Base-by-base conservation (phyloP, 2,888 invertebrate genomes). In the Trisateles emortualis region DNA sequence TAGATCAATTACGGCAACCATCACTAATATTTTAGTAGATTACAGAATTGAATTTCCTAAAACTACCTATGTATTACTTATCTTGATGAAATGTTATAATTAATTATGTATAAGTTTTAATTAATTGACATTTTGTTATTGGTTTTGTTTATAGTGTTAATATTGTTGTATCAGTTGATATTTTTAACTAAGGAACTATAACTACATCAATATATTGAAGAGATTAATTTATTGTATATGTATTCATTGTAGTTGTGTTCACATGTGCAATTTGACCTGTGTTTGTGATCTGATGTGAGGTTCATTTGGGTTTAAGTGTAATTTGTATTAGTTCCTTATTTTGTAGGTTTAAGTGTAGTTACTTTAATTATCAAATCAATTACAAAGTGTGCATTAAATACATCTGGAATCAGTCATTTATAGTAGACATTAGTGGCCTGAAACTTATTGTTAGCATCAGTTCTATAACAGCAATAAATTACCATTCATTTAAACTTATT, bases 281-380 rank as follows among this genome's bases (percentile, higher is more conserved):
- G 87, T 90, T 88, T 90, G 92, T 90, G 92, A 92, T 92, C 92
- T 90, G 90, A 91, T 87, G 88, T 83, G 82, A 85, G 86, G 81
- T 82, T 88, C 78, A 78, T 89, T 88, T 90, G 79, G 74, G 79
- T 86, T 86, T 88, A 87, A 86, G 80, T 80, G 79, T 92, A 87
- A 86, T 86, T 81, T 86, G 81, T 87, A 89, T 90, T 81, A 90
- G 92, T 92, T 92, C 92, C 92, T 92, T 92, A 88, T 87, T 88
- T 87, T 81, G 75, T 92, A 90, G 89, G 70, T 76, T 78, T 84
- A 86, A 82, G 85, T 80, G 74, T 85, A 82, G 77, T 73, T 74
- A 75, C 59, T 78, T 83, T 82, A 78, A 73, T 81, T 81, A 77
- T 77, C 72, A 73, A 81, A 56, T 60, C 49, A 57, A 76, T 69